Percentiles rank a stretch among this genome's conserved stretches.
These are phyloP conservation scores for Urocolius indicus DNA, from an alignment of 2,113 vertebrate genomes.

Conservation along the genomic window DNA sequence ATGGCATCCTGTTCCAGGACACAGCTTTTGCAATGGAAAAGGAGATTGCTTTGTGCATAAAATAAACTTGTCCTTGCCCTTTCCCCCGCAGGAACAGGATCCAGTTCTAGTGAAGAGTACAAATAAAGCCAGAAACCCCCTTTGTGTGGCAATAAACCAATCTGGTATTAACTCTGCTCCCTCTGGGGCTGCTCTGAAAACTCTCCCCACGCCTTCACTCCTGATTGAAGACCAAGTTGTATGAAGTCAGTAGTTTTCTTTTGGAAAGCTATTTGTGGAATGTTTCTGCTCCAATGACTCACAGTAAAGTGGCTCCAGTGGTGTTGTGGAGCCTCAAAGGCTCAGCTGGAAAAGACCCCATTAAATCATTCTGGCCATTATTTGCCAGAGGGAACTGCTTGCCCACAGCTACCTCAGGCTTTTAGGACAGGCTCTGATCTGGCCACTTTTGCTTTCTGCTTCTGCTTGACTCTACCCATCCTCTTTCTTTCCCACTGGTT, in stretches of 20 bases:
- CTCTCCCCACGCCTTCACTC: background rate
- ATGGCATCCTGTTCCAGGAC: background rate
- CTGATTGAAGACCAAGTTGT: background rate
- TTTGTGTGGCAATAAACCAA: background rate
- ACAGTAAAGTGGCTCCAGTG: background rate
- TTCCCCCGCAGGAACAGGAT: background rate
- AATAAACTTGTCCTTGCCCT: background rate
- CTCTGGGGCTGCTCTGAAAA: background rate
- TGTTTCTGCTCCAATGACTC: background rate
- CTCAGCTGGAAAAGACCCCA: conserved; percentile 10
- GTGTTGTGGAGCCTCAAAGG: background rate
- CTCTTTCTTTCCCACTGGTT: background rate
- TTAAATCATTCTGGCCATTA: background rate
- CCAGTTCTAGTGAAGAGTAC: background rate
- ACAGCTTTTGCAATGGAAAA: background rate
- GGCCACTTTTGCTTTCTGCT: background rate
- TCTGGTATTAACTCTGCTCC: background rate
- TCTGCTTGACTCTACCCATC: background rate
- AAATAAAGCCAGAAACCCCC: conserved; percentile 9
- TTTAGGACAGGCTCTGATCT: background rate
- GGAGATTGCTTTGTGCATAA: background rate
- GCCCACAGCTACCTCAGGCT: background rate
- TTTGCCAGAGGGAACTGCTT: background rate
- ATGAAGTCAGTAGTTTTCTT: background rate
- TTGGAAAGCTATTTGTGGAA: conserved; percentile 44